Evolutionary conservation across 2,113 vertebrate species (phyloP).

Genomic region (Tyto alba): DNA sequence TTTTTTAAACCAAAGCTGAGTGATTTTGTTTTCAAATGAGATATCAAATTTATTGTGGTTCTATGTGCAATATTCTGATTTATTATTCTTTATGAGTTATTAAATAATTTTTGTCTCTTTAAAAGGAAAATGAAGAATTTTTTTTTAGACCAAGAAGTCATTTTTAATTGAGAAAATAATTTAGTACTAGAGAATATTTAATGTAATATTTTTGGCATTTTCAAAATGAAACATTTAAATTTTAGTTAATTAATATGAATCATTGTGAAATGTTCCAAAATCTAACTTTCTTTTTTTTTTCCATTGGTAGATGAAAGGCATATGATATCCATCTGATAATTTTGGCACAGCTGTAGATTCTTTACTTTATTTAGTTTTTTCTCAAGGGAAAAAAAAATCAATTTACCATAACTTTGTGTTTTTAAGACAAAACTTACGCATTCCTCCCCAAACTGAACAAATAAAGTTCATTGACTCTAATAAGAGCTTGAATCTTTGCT

Average conservation of each 20-base stretch:
- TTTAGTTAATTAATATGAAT: neutral
- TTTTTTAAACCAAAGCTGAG: neutral
- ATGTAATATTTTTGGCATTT: neutral
- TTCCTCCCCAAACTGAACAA: neutral
- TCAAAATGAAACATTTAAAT: neutral
- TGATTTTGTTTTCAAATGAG: neutral
- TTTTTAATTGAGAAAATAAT: neutral
- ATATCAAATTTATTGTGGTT: neutral
- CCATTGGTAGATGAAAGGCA: neutral
- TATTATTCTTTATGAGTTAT: neutral
- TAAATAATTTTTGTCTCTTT: neutral
- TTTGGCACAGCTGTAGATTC: neutral
- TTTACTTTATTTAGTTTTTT: neutral
- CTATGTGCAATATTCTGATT: neutral
- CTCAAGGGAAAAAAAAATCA: accelerated
- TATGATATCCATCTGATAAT: neutral
- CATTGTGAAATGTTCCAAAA: neutral
- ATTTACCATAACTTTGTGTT: neutral
- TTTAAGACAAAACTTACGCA: neutral
- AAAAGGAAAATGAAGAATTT: neutral
- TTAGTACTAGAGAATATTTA: neutral
- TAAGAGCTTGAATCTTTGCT: neutral
- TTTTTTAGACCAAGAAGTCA: neutral
- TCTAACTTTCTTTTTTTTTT: neutral
- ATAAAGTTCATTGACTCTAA: neutral